These are phyloP conservation scores for Falco punctatus DNA, from an alignment of 2,113 vertebrate species.

Conservation along the genomic window DNA sequence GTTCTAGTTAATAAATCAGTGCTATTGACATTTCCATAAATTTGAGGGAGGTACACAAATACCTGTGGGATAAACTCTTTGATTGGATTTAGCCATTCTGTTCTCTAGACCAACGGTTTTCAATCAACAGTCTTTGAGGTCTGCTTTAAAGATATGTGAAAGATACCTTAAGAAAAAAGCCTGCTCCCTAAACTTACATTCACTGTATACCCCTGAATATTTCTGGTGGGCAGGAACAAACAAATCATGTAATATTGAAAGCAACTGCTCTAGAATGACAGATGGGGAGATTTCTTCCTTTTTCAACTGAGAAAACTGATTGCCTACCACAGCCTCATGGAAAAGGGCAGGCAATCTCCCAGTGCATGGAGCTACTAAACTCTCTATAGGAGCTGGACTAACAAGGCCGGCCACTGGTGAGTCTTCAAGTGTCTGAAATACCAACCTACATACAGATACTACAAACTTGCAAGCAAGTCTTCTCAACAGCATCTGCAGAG, in stretches of 20 bases:
- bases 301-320: background rate
- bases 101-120: background rate
- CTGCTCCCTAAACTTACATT: background rate
- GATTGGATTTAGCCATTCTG: background rate
- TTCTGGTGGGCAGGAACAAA: background rate
- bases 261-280: background rate
- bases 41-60: background rate
- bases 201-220: background rate
- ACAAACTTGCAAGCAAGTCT: background rate
- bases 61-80: background rate
- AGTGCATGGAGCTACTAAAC: fast-evolving
- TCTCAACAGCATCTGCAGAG: background rate
- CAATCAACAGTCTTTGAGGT: background rate
- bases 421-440: background rate
- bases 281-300: background rate
- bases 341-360: background rate
- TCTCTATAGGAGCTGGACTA: background rate
- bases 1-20: background rate
- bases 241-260: background rate
- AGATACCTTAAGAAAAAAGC: background rate
- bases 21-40: background rate
- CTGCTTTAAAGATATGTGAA: background rate
- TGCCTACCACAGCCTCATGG: background rate
- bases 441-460: fast-evolving
- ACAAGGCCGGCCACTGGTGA: background rate